Evolutionary conservation across 2,797 vertebrate species (phyloP), one percentile per base, ranked within the genome.

Genomic region (Anableps anableps): DNA sequence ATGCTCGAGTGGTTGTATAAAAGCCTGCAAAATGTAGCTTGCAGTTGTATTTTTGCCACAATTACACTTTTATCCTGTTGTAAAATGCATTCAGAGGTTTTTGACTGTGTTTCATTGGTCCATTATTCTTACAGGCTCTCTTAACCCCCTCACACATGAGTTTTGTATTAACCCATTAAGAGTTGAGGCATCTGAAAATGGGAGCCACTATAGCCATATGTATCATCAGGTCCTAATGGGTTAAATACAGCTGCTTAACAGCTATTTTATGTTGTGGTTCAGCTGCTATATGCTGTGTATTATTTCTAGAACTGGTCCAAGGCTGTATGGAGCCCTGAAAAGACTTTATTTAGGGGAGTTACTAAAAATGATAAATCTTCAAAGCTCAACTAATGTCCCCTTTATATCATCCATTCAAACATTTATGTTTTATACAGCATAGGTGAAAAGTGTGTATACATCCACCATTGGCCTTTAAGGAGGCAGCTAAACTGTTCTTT

Each of bases 71-170:
- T 90, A 88, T 91, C 81, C 86, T 82, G 80, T 82, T 74, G 85
- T 79, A 89, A 93, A 93, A 92, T 90, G 86, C 84, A 92, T 92
- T 87, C 90, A 92, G 90, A 92, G 89, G 92, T 88, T 81, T 88
- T 86, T 84, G 73, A 80, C 78, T 66, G 74, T 82, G 80, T 88
- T 88, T 83, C 78, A 90, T 80, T 75, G 70, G 85, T 82, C 84
- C 82, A 86, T 93, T 92, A 88, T 80, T 91, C 85, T 85, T 78
- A 85, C 86, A 76, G 86, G 88, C 83, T 84, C 90, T 83, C 83
- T 94, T 93, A 91, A 94, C 95, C 92, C 85, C 81, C 84, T 87
- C 88, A 85, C 91, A 89, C 88, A 90, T 70, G 89, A 83, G 85
- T 90, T 93, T 91, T 84, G 83, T 71, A 82, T 73, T 81, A 81